Evolutionary conservation across 2,888 invertebrate species (phyloP), one percentile per base, ranked within the genome.

Genomic region (Epinotia demarniana): DNA sequence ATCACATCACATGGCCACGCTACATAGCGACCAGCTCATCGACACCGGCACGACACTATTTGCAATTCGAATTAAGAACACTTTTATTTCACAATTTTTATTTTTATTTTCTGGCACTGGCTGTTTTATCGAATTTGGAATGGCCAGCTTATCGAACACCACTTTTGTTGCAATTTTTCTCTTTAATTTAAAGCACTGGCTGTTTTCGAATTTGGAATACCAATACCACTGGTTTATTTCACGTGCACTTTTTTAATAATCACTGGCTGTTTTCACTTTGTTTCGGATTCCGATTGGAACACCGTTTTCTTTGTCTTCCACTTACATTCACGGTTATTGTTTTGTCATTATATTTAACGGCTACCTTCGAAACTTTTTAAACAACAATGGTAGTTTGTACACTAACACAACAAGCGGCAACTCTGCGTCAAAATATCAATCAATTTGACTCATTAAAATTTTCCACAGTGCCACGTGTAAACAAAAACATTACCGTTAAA

Each of bases 401-500:
- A 27, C 23, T 58, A 69, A 67, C 19, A 66, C 60, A 72, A 69
- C 53, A 57, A 62, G 67, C 66, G 72, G 75, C 71, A 60, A 61
- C 67, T 67, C 53, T 2, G 60, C 83, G 83, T 87, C 90, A 89
- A 87, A 89, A 89, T 88, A 89, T 86, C 89, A 90, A 91, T 92
- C 90, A 89, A 87, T 88, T 84, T 84, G 79, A 75, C 84, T 87
- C 87, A 87, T 89, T 90, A 90, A 86, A 89, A 86, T 83, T 82
- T 86, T 82, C 85, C 85, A 81, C 81, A 79, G 78, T 77, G 77
- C 78, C 79, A 80, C 79, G 73, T 80, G 79, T 77, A 77, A 61
- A 19, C 55, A 69, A 63, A 61, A 76, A 63, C 69, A 27, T 58
- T 55, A 6, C 64, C 57, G 55, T 18, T 68, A 71, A 62, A 53